A percentile compares a stretch with the other conserved stretches of the same genome.
Evolutionary conservation across 2,797 vertebrate genomes (phyloP).

Genomic region (Pseudocheirus occidentalis): DNA sequence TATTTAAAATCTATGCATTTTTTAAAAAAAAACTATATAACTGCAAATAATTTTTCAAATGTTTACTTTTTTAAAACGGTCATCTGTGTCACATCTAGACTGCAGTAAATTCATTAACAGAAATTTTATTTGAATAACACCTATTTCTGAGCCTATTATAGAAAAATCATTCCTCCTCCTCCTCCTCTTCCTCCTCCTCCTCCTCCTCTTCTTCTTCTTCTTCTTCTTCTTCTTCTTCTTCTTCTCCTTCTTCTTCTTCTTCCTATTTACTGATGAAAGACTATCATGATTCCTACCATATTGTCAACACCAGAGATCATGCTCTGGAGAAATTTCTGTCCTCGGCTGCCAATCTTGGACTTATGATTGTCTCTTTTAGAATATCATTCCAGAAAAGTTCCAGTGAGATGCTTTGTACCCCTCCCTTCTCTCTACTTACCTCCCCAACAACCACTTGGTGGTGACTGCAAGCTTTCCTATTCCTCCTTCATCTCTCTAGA

Average conservation of each 20-base stretch:
- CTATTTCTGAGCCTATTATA: not conserved
- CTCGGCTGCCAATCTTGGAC: not conserved
- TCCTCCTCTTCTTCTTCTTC: no score
- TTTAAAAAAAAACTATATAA: constrained; percentile 5
- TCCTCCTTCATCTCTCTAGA: not conserved
- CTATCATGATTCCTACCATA: not conserved
- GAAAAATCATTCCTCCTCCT: constrained; percentile 6
- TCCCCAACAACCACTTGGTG: not conserved
- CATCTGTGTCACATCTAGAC: not conserved
- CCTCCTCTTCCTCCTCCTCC: no score
- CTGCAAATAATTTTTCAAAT: constrained; percentile 33
- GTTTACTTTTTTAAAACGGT: not conserved
- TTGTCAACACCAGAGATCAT: not conserved
- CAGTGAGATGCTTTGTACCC: not conserved
- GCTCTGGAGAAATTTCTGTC: not conserved
- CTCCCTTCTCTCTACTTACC: not conserved
- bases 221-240: no score
- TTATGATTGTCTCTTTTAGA: not conserved
- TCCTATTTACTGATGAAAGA: not conserved
- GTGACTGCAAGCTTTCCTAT: not conserved
- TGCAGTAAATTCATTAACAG: not conserved
- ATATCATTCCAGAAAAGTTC: not conserved
- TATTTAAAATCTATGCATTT: constrained; percentile 21
- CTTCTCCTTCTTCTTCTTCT: no score
- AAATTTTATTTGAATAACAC: constrained; percentile 33